Base-by-base conservation (phyloP, 2,888 invertebrate species). In the Willowsia nigromaculata region DNA sequence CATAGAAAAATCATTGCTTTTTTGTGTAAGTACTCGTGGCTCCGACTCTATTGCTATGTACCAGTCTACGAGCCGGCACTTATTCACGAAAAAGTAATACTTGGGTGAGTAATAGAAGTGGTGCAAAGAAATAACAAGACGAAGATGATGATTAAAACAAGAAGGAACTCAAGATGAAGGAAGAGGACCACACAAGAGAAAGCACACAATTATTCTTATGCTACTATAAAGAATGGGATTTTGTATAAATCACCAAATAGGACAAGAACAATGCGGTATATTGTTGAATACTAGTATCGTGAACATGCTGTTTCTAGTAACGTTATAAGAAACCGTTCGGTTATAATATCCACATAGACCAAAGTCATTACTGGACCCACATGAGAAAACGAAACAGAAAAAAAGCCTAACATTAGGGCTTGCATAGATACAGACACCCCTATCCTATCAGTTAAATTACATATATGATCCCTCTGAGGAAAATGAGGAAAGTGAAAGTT, bases 281-380 rank as follows among this genome's bases (percentile, higher is more conserved):
- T 83, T 83, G 43, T 76, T 76, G 33, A 37, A 4, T n/a, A 9
- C 18, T 25, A 25, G 40, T 18, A 40, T 74, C 11, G 43, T 74
- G 62, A 15, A 59, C 27, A 25, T 59, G 4, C 59, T 59, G 9
- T 27, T 59, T n/a, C 27, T 7, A 2, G 27, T 40, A 40, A 68
- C n/a, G n/a, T n/a, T n/a, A n/a, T n/a, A n/a, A n/a, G n/a, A n/a
- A n/a, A n/a, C n/a, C n/a, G n/a, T n/a, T n/a, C n/a, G 68, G 68
- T 18, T 68, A 68, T 68, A 37, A 40, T 40, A 68, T 65, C 6
- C n/a, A 33, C 68, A 43, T 15, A 18, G 47, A 83, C 83, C 68
- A 83, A 30, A 83, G 83, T 50, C 68, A 83, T 83, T 83, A 83
- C 68, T 50, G 50, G 68, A 50, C 83, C 83, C 83, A 47, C 83